These are phyloP conservation scores for Rhabdomys pumilio DNA, from an alignment of 2,797 vertebrate species.

Conservation along the genomic window DNA sequence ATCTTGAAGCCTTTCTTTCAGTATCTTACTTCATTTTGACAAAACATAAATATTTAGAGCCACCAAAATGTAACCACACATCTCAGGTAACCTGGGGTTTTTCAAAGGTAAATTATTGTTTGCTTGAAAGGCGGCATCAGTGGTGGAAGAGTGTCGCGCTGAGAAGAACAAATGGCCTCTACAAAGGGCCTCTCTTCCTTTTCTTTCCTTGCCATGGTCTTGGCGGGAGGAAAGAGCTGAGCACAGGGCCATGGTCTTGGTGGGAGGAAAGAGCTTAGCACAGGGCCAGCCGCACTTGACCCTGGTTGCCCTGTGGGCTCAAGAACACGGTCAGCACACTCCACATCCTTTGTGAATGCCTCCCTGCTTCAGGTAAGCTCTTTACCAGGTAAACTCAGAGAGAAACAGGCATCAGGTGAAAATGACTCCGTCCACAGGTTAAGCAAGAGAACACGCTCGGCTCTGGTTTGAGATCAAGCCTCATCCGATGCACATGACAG, in stretches of 20 bases:
- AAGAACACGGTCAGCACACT: background rate
- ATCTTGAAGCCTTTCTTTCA: slow-evolving; percentile 68
- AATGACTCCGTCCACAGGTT: background rate
- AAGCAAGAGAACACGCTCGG: background rate
- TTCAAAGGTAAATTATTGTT: slow-evolving; percentile 63
- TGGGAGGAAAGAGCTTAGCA: too few species aligned
- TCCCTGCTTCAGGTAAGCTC: background rate
- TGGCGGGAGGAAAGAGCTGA: too few species aligned
- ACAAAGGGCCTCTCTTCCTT: background rate
- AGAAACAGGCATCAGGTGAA: background rate
- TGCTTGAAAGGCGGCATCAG: slow-evolving; percentile 22
- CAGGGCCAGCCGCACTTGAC: background rate
- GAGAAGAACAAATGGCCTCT: slow-evolving; percentile 1
- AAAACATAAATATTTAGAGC: slow-evolving; percentile 68
- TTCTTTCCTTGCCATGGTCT: background rate
- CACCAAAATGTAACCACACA: slow-evolving; percentile 46
- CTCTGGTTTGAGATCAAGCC: background rate
- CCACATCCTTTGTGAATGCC: background rate
- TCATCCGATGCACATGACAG: background rate
- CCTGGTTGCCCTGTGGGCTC: background rate
- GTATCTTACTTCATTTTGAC: slow-evolving; percentile 74
- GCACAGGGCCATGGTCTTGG: background rate
- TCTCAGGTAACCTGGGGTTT: slow-evolving; percentile 65
- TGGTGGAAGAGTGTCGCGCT: background rate
- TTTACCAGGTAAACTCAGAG: background rate